Percentiles rank a stretch among this genome's conserved stretches.
Conservation (phyloP, 1,140 invertebrate genomes). For the Drosophila malerkotliana region DNA sequence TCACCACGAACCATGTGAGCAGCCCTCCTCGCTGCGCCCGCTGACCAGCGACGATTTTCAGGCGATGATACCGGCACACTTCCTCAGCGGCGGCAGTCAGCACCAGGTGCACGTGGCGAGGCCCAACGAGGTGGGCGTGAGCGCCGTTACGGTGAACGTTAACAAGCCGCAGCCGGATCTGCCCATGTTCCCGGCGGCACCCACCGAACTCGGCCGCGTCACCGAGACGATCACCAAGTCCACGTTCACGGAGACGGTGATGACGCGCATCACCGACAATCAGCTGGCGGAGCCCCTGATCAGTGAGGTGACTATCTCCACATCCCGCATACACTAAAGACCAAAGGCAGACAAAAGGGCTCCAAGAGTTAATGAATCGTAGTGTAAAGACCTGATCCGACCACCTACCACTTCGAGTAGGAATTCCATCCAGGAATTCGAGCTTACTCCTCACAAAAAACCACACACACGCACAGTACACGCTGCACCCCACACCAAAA, state of each 20-base stretch:
- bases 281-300: slow-evolving; percentile 91
- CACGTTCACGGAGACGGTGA: slow-evolving; percentile 96
- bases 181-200: slow-evolving; percentile 91
- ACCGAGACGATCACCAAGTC: slow-evolving; percentile 97
- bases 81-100: slow-evolving; percentile 87
- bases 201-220: slow-evolving; percentile 92
- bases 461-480: slow-evolving; percentile 31
- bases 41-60: slow-evolving; percentile 96
- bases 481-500: slow-evolving; percentile 40
- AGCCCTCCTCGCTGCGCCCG: slow-evolving; percentile 88
- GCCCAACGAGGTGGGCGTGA: slow-evolving; percentile 83
- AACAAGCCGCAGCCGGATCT: slow-evolving; percentile 88
- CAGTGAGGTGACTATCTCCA: slow-evolving; percentile 90
- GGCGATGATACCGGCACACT: slow-evolving; percentile 96
- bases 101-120: slow-evolving; percentile 79
- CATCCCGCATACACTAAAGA: slow-evolving; percentile 79
- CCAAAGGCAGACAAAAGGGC: slow-evolving; percentile 15
- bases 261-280: slow-evolving; percentile 96
- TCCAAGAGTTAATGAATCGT: slow-evolving; percentile 46
- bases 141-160: slow-evolving; percentile 89
- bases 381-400: slow-evolving; percentile 19
- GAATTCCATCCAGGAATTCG: slow-evolving; percentile 15
- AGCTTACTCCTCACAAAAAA: slow-evolving; percentile 29
- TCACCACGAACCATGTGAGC: slow-evolving; percentile 51
- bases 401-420: too few relatives aligned